Evolutionary conservation across 1,140 invertebrate genomes (phyloP).

Genomic region (Leptinotarsa undecemlineata): DNA sequence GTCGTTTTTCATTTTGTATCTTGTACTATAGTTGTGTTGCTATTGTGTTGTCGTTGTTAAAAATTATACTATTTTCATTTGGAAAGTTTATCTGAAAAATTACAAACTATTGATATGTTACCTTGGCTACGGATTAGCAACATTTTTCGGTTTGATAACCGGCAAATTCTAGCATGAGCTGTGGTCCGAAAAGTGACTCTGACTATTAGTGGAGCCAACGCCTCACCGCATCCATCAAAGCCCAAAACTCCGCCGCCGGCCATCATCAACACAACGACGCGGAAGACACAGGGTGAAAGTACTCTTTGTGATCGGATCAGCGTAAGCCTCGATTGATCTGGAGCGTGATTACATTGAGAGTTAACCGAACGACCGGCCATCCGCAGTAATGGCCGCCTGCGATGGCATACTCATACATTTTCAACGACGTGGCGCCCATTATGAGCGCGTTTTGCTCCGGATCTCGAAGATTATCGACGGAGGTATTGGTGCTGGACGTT

Average conservation of each 20-base stretch:
- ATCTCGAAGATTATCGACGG: background rate
- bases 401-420: slow-evolving; percentile 1
- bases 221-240: background rate
- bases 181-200: too few relatives aligned
- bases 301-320: slow-evolving; percentile 7
- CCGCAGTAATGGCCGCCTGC: background rate
- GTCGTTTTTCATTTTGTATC: too few relatives aligned
- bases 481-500: background rate
- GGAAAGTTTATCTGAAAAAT: too few relatives aligned
- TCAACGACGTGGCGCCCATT: slow-evolving; percentile 4
- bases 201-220: too few relatives aligned
- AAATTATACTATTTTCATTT: too few relatives aligned
- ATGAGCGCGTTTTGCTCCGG: background rate
- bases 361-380: slow-evolving; percentile 4
- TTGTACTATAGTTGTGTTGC: too few relatives aligned
- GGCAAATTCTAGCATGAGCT: too few relatives aligned
- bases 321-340: background rate
- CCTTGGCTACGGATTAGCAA: too few relatives aligned
- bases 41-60: too few relatives aligned
- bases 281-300: background rate
- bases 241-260: background rate
- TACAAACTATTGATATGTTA: too few relatives aligned
- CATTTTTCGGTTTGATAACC: too few relatives aligned
- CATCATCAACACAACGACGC: background rate
- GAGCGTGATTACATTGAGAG: background rate